A percentile compares a stretch with the other conserved stretches of the same genome.
phyloP scores from a whole-genome alignment of 2,888 invertebrate genomes.

The Zeuzera pyrina region DNA sequence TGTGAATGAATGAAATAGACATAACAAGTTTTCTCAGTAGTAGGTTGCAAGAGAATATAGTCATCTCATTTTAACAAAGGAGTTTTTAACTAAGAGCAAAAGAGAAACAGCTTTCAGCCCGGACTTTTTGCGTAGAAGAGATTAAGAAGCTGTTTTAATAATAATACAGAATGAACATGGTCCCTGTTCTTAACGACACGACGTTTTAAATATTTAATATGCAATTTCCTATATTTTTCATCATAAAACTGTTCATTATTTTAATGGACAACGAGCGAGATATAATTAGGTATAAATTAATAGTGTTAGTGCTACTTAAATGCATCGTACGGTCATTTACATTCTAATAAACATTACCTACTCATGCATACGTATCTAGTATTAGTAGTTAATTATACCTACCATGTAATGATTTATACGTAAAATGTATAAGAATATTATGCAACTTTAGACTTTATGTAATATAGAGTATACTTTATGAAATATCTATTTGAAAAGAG shows the following conservation, averaged over 20 bases:
- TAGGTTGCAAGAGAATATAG: slow-evolving; percentile 18
- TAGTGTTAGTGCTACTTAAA: slow-evolving; percentile 23
- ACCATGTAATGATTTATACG: too few species aligned
- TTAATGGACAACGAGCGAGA: slow-evolving; percentile 44
- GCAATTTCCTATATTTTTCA: slow-evolving; percentile 64
- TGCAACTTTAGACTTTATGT: too few species aligned
- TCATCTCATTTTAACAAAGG: slow-evolving; percentile 30
- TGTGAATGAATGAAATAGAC: slow-evolving; percentile 48
- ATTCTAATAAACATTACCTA: slow-evolving; percentile 16
- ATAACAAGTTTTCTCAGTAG: slow-evolving; percentile 22
- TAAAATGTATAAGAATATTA: too few species aligned
- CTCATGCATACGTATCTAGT: too few species aligned
- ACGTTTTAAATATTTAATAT: slow-evolving; percentile 68
- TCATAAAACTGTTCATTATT: slow-evolving; percentile 38
- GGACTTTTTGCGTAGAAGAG: slow-evolving; percentile 38
- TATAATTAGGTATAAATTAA: slow-evolving; percentile 47
- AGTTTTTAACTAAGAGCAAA: slow-evolving; percentile 28
- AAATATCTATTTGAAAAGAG: too few species aligned
- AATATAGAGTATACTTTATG: too few species aligned
- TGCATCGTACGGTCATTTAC: slow-evolving; percentile 24
- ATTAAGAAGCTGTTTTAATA: slow-evolving; percentile 67
- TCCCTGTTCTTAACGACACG: slow-evolving; percentile 57
- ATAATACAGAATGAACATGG: slow-evolving; percentile 66
- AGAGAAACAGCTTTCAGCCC: slow-evolving; percentile 32
- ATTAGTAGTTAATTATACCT: too few species aligned